A percentile compares a stretch with the other conserved stretches of the same genome.
Evolutionary conservation across 2,113 vertebrate species (phyloP).

Genomic region (Diadophis punctatus): DNA sequence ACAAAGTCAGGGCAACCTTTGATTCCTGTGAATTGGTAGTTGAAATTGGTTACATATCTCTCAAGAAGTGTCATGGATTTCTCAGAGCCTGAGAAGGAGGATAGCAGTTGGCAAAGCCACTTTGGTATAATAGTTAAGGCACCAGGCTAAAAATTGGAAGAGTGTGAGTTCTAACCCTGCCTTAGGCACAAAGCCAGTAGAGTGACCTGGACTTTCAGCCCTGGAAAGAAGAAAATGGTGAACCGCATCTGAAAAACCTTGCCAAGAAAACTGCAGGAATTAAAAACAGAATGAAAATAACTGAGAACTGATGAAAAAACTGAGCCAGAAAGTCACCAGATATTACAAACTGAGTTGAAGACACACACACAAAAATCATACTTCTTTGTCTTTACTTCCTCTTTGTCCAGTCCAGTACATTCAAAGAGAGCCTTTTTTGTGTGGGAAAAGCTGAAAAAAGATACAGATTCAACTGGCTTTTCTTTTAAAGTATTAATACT

Average conservation of each 20-base stretch:
- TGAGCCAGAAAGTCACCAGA: too few relatives aligned
- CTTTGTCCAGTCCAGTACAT: not conserved
- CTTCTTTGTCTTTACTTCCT: not conserved
- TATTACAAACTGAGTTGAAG: not conserved
- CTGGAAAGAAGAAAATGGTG: not conserved
- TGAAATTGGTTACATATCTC: not conserved
- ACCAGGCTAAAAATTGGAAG: not conserved
- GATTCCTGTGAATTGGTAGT: not conserved
- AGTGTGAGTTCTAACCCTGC: not conserved
- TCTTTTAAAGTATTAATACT: not conserved
- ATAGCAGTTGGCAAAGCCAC: not conserved
- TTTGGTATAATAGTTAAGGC: not conserved
- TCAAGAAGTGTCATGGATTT: not conserved
- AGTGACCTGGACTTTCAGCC: not conserved
- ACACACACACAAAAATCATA: not conserved
- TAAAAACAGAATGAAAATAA: too few relatives aligned
- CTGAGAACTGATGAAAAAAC: too few relatives aligned
- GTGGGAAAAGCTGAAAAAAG: not conserved
- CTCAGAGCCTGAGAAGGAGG: not conserved
- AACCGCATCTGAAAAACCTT: not conserved
- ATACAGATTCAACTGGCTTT: not conserved
- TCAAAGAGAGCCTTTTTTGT: not conserved
- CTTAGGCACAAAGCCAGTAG: not conserved
- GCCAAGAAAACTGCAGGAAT: not conserved
- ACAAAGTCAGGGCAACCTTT: not conserved